Base-by-base conservation (phyloP, 1,140 invertebrate species). In the Papilio polyxenes region DNA sequence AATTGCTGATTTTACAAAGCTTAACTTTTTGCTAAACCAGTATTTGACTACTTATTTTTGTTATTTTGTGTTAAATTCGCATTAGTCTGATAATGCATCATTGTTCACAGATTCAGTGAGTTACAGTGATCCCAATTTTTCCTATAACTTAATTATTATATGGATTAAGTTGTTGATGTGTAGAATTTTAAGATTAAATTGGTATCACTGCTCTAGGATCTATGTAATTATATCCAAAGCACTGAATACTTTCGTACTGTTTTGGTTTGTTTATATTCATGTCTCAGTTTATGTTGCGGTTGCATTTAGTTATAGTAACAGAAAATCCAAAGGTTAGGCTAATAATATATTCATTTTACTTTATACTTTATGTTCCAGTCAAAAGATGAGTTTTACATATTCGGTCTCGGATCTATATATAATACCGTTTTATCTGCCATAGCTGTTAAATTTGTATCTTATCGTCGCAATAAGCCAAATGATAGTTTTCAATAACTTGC, bases 321-420 rank as follows among this genome's bases (percentile, higher is more conserved):
- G 87, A 91, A 89, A 94, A 95, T 94, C 94, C 94, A 95, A 95
- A 95, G 94, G 91, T 94, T 95, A 95, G 94, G 92, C 90, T 93
- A 88, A 86, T 87, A 90, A 88, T 89, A 90, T 91, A 72, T 87
- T 87, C 87, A 89, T 88, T 89, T 89, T 80, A 80, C 78, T 37
- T 88, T 88, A 92, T 88, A 87, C 87, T 88, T 88, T 90, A 89
- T 85, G 77, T 87, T 92, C 89, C 90, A 90, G 88, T 88, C 85
- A 83, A 85, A 81, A 83, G 83, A 85, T 82, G 82, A 82, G 77
- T 83, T 89, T 82, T 85, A 72, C 84, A 88, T 85, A 85, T 86
- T 86, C 85, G 81, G 82, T 78, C 83, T 78, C 83, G 75, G 75
- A 80, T 82, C 82, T 76, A 69, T 81, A 20, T 81, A 81, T 83